Evolutionary conservation across 2,888 invertebrate genomes (phyloP), one percentile per base, ranked within the genome.

Genomic region (Orthosia gothica): DNA sequence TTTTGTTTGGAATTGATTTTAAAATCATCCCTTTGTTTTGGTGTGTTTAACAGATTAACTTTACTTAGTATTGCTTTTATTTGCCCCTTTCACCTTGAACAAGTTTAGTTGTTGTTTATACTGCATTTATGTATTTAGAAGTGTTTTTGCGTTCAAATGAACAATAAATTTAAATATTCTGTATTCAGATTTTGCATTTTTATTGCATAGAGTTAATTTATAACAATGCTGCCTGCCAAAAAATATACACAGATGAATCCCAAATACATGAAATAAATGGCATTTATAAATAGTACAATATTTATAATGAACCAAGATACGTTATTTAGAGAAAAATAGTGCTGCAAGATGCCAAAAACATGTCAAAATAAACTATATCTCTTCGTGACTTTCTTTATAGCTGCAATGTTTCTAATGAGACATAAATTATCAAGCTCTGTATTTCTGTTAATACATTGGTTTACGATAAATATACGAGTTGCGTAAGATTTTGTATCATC

Each of bases 331-430:
- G n/a, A 15, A 45, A 11, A 54, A 32, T n/a, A 54, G 20, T 73
- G 18, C 23, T 61, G n/a, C n/a, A n/a, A 54, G 40, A 55, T 61
- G 78, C 78, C 75, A 75, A 61, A 49, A 45, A 15, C 20, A 26
- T 45, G 70, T 78, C 78, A 77, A 61, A 77, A 77, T 69, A 68
- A 63, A 61, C 47, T 54, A 54, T 68, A 75, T 61, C 18, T 77
- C 54, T 69, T 55, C 9, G 12, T 15, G 18, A 20, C 40, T 69
- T 67, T 59, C n/a, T 58, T 49, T 61, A 49, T 13, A 4, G 69
- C 40, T 40, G 49, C 47, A 59, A 59, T 54, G n/a, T 18, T 54
- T 65, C 13, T 40, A 68, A 75, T 61, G 9, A 49, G 54, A 26
- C 61, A 18, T 77, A n/a, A 40, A 59, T 40, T 49, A 40, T 15